phyloP scores from a whole-genome alignment of 2,113 vertebrate species.

The Datnioides undecimradiatus region DNA sequence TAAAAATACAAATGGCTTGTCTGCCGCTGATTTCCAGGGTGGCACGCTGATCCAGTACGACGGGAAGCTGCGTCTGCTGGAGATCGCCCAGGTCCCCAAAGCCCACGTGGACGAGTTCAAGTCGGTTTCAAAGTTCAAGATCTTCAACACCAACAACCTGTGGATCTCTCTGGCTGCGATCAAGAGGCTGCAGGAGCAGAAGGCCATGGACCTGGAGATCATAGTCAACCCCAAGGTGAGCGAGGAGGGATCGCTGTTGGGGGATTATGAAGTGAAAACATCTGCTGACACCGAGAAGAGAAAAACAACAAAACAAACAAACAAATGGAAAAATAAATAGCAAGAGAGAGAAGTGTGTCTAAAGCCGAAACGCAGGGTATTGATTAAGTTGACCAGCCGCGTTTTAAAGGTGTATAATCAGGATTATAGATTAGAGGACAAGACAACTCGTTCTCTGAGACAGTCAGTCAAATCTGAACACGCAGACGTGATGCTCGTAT shows the following conservation, averaged over 20 bases:
- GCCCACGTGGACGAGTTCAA: slow-evolving; percentile 98
- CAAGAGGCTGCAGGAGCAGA: slow-evolving; percentile 95
- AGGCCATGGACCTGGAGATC: slow-evolving; percentile 96
- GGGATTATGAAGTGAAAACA: too few species aligned
- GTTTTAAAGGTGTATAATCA: too few species aligned
- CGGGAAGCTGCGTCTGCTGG: slow-evolving; percentile 95
- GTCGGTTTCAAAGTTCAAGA: slow-evolving; percentile 98
- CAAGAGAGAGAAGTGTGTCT: too few species aligned
- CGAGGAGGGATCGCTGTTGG: too few species aligned
- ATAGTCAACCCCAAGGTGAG: slow-evolving; percentile 97
- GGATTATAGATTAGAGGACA: background rate
- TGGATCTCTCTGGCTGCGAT: slow-evolving; percentile 96
- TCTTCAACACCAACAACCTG: slow-evolving; percentile 99
- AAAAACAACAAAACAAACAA: background rate
- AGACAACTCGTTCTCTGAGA: background rate
- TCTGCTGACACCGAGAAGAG: background rate
- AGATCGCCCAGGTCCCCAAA: slow-evolving; percentile 98
- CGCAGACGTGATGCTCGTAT: background rate
- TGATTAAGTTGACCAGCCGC: too few species aligned
- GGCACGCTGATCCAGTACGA: slow-evolving; percentile 96
- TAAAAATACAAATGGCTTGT: background rate
- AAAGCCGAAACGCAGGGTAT: too few species aligned
- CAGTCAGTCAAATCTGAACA: background rate
- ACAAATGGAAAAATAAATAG: background rate
- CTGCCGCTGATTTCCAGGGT: slow-evolving; percentile 82